phyloP scores from a whole-genome alignment of 2,797 vertebrate genomes.

The Chelon auratus region DNA sequence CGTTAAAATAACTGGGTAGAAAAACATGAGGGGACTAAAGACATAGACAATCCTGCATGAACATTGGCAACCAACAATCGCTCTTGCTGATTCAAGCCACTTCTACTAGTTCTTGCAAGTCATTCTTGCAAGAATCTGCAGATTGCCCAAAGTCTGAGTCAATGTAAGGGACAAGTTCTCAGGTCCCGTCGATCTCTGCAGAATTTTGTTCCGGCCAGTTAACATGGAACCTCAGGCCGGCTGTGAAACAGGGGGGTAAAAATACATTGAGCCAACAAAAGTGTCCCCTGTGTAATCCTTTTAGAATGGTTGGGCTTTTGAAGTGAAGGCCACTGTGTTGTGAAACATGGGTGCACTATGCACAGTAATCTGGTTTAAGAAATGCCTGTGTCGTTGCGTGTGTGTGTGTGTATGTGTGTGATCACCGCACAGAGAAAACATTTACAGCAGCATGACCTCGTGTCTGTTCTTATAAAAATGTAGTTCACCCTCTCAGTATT shows the following conservation, averaged over 20 bases:
- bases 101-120: background rate
- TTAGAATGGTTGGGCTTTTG: constrained; percentile 65
- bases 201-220: constrained; percentile 54
- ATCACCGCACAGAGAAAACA: background rate
- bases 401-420: constrained; percentile 6
- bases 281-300: constrained; percentile 67
- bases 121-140: background rate
- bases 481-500: background rate
- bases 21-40: background rate
- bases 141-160: constrained; percentile 19
- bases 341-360: constrained; percentile 54
- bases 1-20: background rate
- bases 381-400: constrained; percentile 1
- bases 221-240: constrained; percentile 50
- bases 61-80: constrained; percentile 10
- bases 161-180: constrained; percentile 14
- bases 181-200: constrained; percentile 51
- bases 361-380: constrained; percentile 69
- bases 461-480: constrained; percentile 17
- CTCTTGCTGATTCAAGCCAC: constrained; percentile 19
- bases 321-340: constrained; percentile 66
- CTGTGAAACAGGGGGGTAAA: constrained; percentile 59
- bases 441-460: constrained; percentile 20
- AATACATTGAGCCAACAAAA: constrained; percentile 70
- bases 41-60: background rate